Conservation (phyloP, 37 sponge, comb jelly and placozoan genomes). For the Aplysina aerophoba region DNA sequence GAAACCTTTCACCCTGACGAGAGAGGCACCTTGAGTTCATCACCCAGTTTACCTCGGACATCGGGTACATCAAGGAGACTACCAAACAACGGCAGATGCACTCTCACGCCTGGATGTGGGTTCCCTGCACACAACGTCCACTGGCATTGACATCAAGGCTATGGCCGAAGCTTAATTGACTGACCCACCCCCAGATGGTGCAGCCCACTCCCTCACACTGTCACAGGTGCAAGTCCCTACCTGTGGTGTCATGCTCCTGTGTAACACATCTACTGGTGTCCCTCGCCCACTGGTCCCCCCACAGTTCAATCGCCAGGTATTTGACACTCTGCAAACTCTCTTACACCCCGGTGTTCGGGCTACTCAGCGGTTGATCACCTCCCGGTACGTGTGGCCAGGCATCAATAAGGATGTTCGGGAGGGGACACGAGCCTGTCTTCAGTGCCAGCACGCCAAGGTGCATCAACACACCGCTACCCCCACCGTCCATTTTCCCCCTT, state of each 20-base stretch:
- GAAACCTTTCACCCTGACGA: conserved; percentile 30
- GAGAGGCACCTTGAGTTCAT: conserved; percentile 26
- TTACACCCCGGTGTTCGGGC: conserved; percentile 54
- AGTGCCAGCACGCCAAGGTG: conserved; percentile 52
- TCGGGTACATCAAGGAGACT: conserved; percentile 11
- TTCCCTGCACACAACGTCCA: background rate
- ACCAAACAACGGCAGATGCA: conserved; percentile 50
- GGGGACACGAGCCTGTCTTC: conserved; percentile 48
- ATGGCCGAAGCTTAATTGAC: conserved; percentile 24
- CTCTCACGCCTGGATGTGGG: conserved; percentile 21
- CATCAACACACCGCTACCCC: conserved; percentile 55
- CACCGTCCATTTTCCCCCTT: conserved; percentile 6
- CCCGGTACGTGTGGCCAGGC: conserved; percentile 42
- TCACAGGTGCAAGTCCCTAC: background rate
- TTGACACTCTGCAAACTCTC: conserved; percentile 31
- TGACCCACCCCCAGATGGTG: background rate
- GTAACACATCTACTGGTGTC: conserved; percentile 39
- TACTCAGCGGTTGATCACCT: conserved; percentile 37
- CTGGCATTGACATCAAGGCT: background rate
- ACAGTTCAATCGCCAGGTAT: conserved; percentile 16
- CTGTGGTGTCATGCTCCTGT: background rate
- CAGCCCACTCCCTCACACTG: background rate
- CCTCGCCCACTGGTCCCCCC: conserved; percentile 40
- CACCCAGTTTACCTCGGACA: conserved; percentile 37
- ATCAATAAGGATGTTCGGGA: no score